Percentiles rank a stretch among this genome's conserved stretches.
These are phyloP conservation scores for Matsumurasca onukii DNA, from an alignment of 1,140 invertebrate species.

Conservation along the genomic window DNA sequence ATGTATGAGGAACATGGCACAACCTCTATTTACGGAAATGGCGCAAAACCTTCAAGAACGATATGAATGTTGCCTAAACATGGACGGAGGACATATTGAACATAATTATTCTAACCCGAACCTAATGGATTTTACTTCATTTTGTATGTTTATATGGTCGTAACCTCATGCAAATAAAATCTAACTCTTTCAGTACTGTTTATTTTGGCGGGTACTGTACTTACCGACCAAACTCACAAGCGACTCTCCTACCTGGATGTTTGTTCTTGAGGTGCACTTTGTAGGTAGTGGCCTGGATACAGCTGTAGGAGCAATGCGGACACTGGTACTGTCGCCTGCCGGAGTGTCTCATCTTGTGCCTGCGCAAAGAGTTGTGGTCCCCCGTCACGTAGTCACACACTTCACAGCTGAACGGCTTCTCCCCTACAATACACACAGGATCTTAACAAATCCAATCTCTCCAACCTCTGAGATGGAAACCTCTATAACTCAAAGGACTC, in stretches of 20 bases:
- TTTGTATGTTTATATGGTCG: neutral
- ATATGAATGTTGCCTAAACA: too few relatives aligned
- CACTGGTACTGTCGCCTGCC: slow-evolving; percentile 39
- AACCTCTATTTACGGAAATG: too few relatives aligned
- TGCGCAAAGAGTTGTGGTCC: slow-evolving; percentile 79
- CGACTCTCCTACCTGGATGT: slow-evolving; percentile 46
- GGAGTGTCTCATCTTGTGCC: slow-evolving; percentile 66
- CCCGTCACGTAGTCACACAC: slow-evolving; percentile 72
- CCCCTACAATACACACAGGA: slow-evolving; percentile 59
- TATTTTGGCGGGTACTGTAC: neutral
- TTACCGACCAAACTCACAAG: neutral
- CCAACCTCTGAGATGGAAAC: too few relatives aligned
- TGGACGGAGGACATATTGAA: neutral
- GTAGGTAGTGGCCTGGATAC: slow-evolving; percentile 67
- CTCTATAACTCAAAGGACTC: slow-evolving; percentile 38
- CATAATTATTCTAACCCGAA: neutral
- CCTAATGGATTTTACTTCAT: too few relatives aligned
- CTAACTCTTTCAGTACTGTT: neutral
- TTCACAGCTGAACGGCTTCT: slow-evolving; percentile 80
- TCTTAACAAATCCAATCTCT: too few relatives aligned
- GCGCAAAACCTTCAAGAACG: too few relatives aligned
- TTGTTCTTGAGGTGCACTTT: slow-evolving; percentile 59
- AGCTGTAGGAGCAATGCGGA: slow-evolving; percentile 52
- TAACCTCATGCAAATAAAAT: too few relatives aligned
- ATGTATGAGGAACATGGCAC: too few relatives aligned